Conservation (phyloP, 2,113 vertebrate species). For the Chaetodon auriga region DNA sequence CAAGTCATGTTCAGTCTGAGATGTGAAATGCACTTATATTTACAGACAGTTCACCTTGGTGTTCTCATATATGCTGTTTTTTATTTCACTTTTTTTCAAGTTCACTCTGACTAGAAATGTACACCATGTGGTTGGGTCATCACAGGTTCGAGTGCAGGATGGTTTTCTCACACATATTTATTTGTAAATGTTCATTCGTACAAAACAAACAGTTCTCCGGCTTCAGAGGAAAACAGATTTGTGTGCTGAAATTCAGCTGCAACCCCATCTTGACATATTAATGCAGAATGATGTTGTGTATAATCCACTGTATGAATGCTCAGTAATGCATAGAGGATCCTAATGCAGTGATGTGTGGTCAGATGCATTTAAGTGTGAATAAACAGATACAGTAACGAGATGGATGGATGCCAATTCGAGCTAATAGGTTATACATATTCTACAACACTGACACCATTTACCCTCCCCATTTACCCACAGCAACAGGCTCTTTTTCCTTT, state of each 20-base stretch:
- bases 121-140: neutral
- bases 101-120: neutral
- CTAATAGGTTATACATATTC: slow-evolving; percentile 9
- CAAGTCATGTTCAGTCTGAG: slow-evolving; percentile 15
- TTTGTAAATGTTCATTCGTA: neutral
- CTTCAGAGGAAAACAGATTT: slow-evolving; percentile 17
- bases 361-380: neutral
- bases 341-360: neutral
- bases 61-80: neutral
- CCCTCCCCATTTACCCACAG: neutral
- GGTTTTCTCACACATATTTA: neutral
- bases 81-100: neutral
- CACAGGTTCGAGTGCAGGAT: neutral
- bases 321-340: slow-evolving; percentile 2
- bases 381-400: neutral
- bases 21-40: slow-evolving; percentile 2
- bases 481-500: neutral
- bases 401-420: slow-evolving; percentile 1
- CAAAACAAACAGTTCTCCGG: neutral
- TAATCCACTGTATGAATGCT: slow-evolving; percentile 3
- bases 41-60: slow-evolving; percentile 16
- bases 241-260: neutral
- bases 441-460: neutral
- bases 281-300: neutral
- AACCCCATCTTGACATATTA: neutral